These are phyloP conservation scores for Aselliscus stoliczkanus DNA, from an alignment of 2,797 vertebrate species.

Conservation along the genomic window DNA sequence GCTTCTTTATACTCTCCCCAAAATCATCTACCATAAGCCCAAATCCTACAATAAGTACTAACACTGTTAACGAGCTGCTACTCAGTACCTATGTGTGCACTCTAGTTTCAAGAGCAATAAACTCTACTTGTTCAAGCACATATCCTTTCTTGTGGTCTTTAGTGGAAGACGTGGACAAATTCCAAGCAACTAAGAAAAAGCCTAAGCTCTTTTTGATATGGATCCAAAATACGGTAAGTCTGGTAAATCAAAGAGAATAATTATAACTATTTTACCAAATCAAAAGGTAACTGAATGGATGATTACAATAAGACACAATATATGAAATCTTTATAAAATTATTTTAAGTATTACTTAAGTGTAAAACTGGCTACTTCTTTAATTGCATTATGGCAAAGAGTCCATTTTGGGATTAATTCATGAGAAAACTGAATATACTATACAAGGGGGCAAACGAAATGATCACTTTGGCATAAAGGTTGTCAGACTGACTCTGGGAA, in stretches of 20 bases:
- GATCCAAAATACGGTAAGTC: not conserved
- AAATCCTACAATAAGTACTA: not conserved
- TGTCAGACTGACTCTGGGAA: not conserved
- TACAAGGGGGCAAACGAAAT: not conserved
- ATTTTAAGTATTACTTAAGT: not conserved
- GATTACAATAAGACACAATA: not conserved
- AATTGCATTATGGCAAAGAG: not conserved
- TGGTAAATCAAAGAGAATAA: not conserved
- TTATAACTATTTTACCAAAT: not conserved
- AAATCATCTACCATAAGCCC: not conserved
- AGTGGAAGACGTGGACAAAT: not conserved
- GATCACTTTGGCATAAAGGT: not conserved
- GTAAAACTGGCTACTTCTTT: not conserved
- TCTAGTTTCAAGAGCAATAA: not conserved
- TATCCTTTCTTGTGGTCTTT: not conserved
- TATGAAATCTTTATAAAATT: not conserved
- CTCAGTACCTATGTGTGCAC: not conserved
- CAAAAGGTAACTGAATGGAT: not conserved
- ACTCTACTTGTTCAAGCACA: not conserved
- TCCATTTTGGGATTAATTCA: not conserved
- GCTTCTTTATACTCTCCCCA: not conserved
- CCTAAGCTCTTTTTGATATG: not conserved
- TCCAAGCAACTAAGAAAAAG: not conserved
- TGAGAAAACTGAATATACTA: not conserved
- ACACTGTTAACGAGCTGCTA: not conserved